phyloP scores from a whole-genome alignment of 2,797 vertebrate genomes.

The Enteromius thamalakanensis region DNA sequence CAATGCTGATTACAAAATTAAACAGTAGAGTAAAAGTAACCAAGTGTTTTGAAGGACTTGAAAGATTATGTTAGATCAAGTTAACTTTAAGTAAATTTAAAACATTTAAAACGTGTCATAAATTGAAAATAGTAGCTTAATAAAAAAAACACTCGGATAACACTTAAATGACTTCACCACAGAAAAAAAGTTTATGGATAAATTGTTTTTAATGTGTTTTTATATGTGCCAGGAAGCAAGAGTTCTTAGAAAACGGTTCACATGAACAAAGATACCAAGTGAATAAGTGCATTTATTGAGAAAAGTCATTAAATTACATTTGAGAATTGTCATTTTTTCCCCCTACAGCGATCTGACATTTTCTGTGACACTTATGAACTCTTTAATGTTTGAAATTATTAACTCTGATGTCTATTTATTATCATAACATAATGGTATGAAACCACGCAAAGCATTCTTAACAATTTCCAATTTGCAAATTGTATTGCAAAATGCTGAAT shows the following conservation, averaged over 20 bases:
- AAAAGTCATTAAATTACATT: not conserved
- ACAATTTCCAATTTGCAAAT: not conserved
- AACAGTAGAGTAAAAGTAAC: not conserved
- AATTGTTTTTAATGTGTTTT: not conserved
- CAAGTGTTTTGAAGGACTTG: not conserved
- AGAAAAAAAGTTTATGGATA: not conserved
- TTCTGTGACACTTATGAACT: not conserved
- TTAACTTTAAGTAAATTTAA: not conserved
- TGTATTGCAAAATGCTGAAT: not conserved
- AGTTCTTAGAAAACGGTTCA: not conserved
- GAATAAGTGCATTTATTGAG: conserved; percentile 3
- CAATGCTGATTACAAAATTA: not conserved
- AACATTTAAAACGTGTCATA: not conserved
- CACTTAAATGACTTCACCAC: not conserved
- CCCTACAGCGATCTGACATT: not conserved
- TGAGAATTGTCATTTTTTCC: not conserved
- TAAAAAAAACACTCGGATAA: not conserved
- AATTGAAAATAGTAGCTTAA: not conserved
- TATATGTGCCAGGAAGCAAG: not conserved
- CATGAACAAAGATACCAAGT: not conserved
- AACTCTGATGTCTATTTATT: not conserved
- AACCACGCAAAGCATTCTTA: not conserved
- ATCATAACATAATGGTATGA: conserved; percentile 1
- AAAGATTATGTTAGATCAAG: too few relatives aligned
- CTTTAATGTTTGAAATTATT: not conserved